Conservation (phyloP, 1,140 invertebrate species). For the Drosophila nigromelanica region DNA sequence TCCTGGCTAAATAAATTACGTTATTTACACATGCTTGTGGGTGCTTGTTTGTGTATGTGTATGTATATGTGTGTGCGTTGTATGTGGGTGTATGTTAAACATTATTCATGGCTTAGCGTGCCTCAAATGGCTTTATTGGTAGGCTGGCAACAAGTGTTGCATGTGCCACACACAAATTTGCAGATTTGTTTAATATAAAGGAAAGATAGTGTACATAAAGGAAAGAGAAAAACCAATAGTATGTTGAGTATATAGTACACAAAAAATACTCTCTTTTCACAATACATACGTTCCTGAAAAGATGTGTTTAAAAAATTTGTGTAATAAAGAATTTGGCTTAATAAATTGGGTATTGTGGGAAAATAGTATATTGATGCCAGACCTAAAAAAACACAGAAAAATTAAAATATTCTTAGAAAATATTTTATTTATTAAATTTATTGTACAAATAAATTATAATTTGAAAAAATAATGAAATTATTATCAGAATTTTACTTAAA, state of each 20-base stretch:
- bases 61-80: not conserved
- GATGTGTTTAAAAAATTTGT: no score
- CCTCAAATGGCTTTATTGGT: constrained; percentile 2
- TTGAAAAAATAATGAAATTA: no score
- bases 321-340: no score
- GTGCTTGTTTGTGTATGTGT: not conserved
- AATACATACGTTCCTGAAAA: no score
- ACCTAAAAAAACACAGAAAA: no score
- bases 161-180: constrained; percentile 46
- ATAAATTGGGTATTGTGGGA: no score
- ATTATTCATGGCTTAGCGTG: constrained; percentile 37
- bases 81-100: constrained; percentile 7
- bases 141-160: constrained; percentile 40
- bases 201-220: not conserved
- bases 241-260: not conserved
- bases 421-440: no score
- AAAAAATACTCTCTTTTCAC: no score
- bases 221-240: not conserved
- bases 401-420: no score
- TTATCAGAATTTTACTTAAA: no score
- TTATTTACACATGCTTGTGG: constrained; percentile 30
- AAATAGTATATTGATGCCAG: no score
- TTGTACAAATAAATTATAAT: no score
- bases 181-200: constrained; percentile 25
- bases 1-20: constrained; percentile 44